These are phyloP conservation scores for Equus przewalskii DNA, from an alignment of 2,113 vertebrate species.

Conservation along the genomic window DNA sequence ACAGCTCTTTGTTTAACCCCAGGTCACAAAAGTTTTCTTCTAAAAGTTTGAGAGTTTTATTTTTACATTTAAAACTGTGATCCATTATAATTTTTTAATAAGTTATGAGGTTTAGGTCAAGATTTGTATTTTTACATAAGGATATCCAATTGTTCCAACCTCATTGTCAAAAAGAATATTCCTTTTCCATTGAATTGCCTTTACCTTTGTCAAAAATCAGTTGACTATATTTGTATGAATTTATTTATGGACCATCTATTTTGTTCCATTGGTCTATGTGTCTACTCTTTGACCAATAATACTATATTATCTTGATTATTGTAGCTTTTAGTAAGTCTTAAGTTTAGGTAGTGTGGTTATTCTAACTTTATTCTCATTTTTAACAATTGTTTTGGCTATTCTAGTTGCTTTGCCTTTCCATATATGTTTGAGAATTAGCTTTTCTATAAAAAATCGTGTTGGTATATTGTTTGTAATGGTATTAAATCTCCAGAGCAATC, in stretches of 20 bases:
- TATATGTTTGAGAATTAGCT: not conserved
- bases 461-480: not conserved
- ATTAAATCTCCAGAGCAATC: not conserved
- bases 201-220: not conserved
- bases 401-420: not conserved
- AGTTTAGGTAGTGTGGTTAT: not conserved
- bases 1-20: not conserved
- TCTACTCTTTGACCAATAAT: not conserved
- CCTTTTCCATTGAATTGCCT: not conserved
- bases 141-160: not conserved
- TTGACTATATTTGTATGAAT: not conserved
- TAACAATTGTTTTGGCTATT: not conserved
- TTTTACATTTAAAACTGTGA: not conserved
- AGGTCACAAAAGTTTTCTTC: not conserved
- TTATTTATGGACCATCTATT: not conserved
- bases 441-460: not conserved
- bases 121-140: not conserved
- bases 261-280: not conserved
- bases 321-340: not conserved
- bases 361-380: slow-evolving; percentile 29
- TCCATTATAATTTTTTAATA: not conserved
- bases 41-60: not conserved
- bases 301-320: not conserved
- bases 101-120: not conserved
- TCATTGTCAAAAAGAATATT: not conserved